Evolutionary conservation across 1,140 invertebrate species (phyloP), one percentile per base, ranked within the genome.

Genomic region (Hylaeus volcanicus): DNA sequence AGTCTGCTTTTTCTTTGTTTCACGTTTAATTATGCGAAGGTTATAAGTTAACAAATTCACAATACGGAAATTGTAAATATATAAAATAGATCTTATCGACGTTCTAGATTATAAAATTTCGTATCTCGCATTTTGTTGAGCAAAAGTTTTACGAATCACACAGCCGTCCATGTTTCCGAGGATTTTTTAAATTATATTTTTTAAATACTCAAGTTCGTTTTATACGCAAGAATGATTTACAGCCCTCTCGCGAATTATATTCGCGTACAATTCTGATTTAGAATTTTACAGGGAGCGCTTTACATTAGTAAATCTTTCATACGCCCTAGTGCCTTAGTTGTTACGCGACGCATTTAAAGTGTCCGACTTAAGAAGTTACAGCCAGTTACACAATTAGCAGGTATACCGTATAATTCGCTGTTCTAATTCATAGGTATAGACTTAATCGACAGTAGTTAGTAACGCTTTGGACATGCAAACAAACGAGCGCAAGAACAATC

Each of bases 311-410:
- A 45, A n/a, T 4, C 0, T 56, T 12, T n/a, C 11, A 39, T 41
- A 45, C 48, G 74, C 43, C 39, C 51, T 75, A 81, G 73, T 81
- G 82, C 78, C 78, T 85, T 85, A 77, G 63, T 73, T 80, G 51
- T 83, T 74, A 58, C 6, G 74, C 64, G 60, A n/a, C 70, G 37
- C 68, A 78, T 64, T 72, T 53, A 63, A 64, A 43, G 41, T 71
- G 37, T 51, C 56, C 66, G 75, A 71, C 41, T 72, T 51, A 60
- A 64, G 4, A 37, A 53, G 9, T 45, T 53, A 61, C 61, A 65
- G 37, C 73, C 26, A 41, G 9, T 53, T 69, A 48, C 6, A 9
- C 5, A 12, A 37, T 15, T 58, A 48, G 15, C 6, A 0, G 12
- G 12, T 37, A n/a, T 12, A 74, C 15, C 43, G 5, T 55, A 39